Percentiles rank a stretch among this genome's conserved stretches.
Evolutionary conservation across 2,888 invertebrate genomes (phyloP).

Genomic region (Abrostola tripartita): DNA sequence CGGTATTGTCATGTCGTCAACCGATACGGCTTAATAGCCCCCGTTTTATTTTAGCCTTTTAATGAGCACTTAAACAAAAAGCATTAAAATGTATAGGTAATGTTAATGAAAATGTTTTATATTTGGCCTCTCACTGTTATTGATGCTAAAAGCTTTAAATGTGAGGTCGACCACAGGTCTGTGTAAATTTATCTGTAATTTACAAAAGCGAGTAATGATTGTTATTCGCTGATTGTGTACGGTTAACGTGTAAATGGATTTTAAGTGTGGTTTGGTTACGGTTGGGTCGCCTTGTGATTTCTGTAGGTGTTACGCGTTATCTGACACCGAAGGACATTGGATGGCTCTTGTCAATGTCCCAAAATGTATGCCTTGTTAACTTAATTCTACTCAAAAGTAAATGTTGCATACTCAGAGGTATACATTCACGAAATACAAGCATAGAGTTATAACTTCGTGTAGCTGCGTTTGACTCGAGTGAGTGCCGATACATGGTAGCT

Average conservation of each 20-base stretch:
- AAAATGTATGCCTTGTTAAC: too few relatives aligned
- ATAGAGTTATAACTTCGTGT: conserved; percentile 22
- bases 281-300: conserved; percentile 24
- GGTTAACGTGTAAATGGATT: conserved; percentile 20
- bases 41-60: conserved; percentile 70
- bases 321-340: conserved; percentile 10
- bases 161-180: conserved; percentile 32
- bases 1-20: conserved; percentile 64
- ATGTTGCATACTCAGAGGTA: too few relatives aligned
- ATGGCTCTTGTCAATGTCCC: too few relatives aligned
- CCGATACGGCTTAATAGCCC: conserved; percentile 66
- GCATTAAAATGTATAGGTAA: conserved; percentile 57
- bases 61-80: conserved; percentile 77
- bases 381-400: too few relatives aligned
- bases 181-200: conserved; percentile 45
- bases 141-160: conserved; percentile 30
- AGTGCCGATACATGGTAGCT: too few relatives aligned
- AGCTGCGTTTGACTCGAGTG: neutral
- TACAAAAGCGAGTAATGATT: conserved; percentile 33
- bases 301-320: conserved; percentile 25
- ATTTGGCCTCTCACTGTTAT: conserved; percentile 26
- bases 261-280: conserved; percentile 26
- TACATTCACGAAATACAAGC: neutral
- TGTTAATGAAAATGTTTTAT: conserved; percentile 40
- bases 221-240: conserved; percentile 36